Conservation (phyloP, 2,888 invertebrate genomes). For the Clunio marinus region DNA sequence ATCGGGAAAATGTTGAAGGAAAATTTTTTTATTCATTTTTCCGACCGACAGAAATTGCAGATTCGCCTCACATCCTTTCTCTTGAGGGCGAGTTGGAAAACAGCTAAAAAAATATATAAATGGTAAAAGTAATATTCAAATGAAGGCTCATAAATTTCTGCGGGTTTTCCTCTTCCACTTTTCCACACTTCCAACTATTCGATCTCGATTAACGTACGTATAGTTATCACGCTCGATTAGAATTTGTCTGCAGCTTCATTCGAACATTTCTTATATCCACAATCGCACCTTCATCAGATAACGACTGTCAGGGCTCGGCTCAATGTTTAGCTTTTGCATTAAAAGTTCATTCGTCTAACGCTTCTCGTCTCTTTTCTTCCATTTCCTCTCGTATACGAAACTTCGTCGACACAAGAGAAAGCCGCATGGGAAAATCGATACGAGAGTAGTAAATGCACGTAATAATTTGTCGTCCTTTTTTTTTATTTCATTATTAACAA, state of each 20-base stretch:
- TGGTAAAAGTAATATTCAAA: slow-evolving; percentile 6
- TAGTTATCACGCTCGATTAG: background rate
- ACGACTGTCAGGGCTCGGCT: background rate
- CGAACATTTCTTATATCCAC: background rate
- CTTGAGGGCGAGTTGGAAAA: background rate
- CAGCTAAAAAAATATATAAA: too few species aligned
- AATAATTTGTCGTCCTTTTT: background rate
- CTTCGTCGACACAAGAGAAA: background rate
- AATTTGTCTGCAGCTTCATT: background rate
- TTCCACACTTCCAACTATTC: too few species aligned
- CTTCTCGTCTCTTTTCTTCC: background rate
- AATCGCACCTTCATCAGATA: slow-evolving; percentile 6
- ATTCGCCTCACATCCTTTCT: background rate
- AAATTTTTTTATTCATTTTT: background rate
- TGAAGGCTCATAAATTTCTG: background rate
- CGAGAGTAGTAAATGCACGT: background rate
- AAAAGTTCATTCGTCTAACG: slow-evolving; percentile 13
- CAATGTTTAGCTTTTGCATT: background rate
- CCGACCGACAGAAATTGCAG: background rate
- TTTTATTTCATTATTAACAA: background rate
- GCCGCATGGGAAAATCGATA: slow-evolving; percentile 24
- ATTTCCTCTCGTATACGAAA: background rate
- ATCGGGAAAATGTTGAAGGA: too few species aligned
- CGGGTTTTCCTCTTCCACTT: background rate
- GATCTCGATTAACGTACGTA: background rate